Conservation (phyloP, 2,113 vertebrate species). For the Talpa occidentalis region DNA sequence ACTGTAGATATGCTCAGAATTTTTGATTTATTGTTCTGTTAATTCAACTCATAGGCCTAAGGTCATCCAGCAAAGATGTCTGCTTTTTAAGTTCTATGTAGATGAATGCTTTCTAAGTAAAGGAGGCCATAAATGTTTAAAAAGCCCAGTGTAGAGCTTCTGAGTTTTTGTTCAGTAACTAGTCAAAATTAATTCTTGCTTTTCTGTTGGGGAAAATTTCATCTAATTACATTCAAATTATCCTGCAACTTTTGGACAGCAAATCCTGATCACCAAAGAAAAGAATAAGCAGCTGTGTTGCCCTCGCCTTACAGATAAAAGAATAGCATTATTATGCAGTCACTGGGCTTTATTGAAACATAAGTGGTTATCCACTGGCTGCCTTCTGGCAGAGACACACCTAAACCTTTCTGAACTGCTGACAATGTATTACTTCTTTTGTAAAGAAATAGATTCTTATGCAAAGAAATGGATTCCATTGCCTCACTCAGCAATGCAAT, state of each 20-base stretch:
- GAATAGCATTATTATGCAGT: slow-evolving; percentile 19
- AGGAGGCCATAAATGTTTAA: slow-evolving; percentile 55
- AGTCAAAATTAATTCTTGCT: slow-evolving; percentile 64
- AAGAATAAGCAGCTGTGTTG: slow-evolving; percentile 58
- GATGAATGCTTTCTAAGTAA: slow-evolving; percentile 46
- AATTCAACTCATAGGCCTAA: slow-evolving; percentile 42
- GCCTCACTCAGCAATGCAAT: slow-evolving; percentile 19
- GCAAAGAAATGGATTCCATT: neutral
- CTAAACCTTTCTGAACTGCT: slow-evolving; percentile 52
- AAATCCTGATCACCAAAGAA: slow-evolving; percentile 62
- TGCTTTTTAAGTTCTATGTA: slow-evolving; percentile 43
- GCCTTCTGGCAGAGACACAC: slow-evolving; percentile 16
- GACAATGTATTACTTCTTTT: slow-evolving; percentile 1
- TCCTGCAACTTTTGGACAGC: slow-evolving; percentile 61
- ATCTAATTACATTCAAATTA: slow-evolving; percentile 72
- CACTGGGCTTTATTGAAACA: neutral
- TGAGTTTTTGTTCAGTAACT: slow-evolving; percentile 50
- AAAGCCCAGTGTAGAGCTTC: slow-evolving; percentile 32
- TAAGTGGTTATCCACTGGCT: neutral
- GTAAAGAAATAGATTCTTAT: neutral
- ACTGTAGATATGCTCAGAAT: slow-evolving; percentile 35
- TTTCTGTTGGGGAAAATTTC: slow-evolving; percentile 66
- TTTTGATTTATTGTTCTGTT: slow-evolving; percentile 24
- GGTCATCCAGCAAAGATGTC: slow-evolving; percentile 14
- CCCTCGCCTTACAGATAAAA: slow-evolving; percentile 1